A percentile compares a stretch with the other conserved stretches of the same genome.
Conservation (phyloP, 2,113 vertebrate species). For the Ellobius talpinus region DNA sequence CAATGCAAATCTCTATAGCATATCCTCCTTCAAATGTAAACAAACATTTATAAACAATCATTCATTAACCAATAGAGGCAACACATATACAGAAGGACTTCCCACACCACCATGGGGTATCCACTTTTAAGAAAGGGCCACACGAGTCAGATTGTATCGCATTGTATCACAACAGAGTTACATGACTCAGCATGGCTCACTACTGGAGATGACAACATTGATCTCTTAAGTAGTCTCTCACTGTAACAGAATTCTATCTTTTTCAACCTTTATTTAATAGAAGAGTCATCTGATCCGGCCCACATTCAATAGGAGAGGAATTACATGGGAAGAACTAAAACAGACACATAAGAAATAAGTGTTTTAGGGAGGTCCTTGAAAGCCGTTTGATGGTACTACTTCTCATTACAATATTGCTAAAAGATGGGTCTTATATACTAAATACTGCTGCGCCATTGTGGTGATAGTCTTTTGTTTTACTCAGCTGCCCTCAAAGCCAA, state of each 20-base stretch:
- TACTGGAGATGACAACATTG: not conserved
- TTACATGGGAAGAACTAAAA: not conserved
- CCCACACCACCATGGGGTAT: too few species aligned
- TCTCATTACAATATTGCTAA: conserved; percentile 14
- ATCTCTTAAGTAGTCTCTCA: not conserved
- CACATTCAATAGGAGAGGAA: not conserved
- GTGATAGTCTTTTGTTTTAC: conserved; percentile 12
- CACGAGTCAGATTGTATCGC: not conserved
- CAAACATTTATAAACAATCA: too few species aligned
- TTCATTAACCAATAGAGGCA: too few species aligned
- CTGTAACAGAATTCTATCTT: not conserved
- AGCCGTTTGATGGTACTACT: not conserved
- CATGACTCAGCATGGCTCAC: not conserved
- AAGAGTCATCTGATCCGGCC: not conserved
- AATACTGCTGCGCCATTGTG: not conserved
- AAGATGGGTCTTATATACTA: not conserved
- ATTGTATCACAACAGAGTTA: not conserved
- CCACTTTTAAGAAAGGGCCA: not conserved
- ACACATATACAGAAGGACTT: too few species aligned
- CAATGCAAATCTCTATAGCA: too few species aligned
- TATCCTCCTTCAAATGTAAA: too few species aligned
- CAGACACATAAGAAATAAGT: not conserved
- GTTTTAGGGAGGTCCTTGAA: not conserved
- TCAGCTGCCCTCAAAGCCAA: not conserved
- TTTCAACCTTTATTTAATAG: not conserved